These are phyloP conservation scores for Pteropus alecto DNA, from an alignment of 2,113 vertebrate species.

Conservation along the genomic window DNA sequence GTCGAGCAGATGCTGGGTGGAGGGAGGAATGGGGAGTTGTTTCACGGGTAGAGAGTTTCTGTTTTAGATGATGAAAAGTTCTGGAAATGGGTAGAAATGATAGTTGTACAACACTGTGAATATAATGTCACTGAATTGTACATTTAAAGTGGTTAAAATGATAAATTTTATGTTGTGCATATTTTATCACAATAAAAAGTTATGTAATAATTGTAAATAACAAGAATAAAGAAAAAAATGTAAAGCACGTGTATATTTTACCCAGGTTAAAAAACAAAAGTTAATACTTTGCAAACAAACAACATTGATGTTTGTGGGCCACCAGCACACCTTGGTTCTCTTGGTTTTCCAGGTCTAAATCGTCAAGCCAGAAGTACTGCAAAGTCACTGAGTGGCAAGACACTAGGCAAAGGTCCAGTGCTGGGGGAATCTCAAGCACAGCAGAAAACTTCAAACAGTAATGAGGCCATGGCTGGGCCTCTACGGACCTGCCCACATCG, in stretches of 20 bases:
- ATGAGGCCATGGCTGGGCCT: neutral
- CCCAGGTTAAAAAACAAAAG: neutral
- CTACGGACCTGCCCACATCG: neutral
- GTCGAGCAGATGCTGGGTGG: neutral
- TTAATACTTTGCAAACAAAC: neutral
- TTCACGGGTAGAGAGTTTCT: neutral
- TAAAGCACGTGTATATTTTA: neutral
- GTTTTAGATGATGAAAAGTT: neutral
- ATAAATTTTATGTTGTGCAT: neutral
- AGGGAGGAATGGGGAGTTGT: neutral
- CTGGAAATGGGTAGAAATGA: neutral
- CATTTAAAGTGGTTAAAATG: neutral
- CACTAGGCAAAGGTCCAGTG: accelerated
- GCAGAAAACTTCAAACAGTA: neutral
- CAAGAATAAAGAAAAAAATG: neutral
- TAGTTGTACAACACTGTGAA: neutral
- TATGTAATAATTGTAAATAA: neutral
- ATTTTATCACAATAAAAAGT: neutral
- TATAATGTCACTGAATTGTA: neutral
- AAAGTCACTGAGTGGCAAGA: neutral
- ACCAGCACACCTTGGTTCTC: accelerated
- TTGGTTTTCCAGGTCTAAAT: too few species aligned
- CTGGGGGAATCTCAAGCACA: neutral
- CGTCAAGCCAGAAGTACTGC: neutral
- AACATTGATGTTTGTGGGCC: accelerated